A percentile compares a stretch with the other conserved stretches of the same genome.
Conservation (phyloP, 2,888 invertebrate species). For the Aquatica leii region DNA sequence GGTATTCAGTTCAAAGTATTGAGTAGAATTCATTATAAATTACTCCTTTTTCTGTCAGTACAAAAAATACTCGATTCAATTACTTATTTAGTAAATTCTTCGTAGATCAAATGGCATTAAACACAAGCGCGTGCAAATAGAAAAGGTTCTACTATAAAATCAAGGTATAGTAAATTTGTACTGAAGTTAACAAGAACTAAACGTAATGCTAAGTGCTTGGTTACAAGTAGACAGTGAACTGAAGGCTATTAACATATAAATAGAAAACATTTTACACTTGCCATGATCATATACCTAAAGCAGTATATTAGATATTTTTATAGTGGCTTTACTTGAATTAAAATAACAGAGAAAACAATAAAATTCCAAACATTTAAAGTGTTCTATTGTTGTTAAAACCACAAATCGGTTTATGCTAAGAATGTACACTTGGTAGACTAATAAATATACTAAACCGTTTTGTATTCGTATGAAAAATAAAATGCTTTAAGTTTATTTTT, state of each 20-base stretch:
- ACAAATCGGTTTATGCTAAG: constrained; percentile 56
- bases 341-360: constrained; percentile 49
- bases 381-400: constrained; percentile 59
- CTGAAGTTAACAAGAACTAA: constrained; percentile 43
- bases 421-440: constrained; percentile 53
- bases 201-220: constrained; percentile 39
- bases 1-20: too few species aligned
- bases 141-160: constrained; percentile 24
- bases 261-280: constrained; percentile 24
- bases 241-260: constrained; percentile 29
- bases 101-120: not conserved
- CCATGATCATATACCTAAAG: constrained; percentile 5
- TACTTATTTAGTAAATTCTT: constrained; percentile 1
- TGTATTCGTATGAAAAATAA: constrained; percentile 43
- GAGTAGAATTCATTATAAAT: too few species aligned
- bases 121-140: constrained; percentile 16
- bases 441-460: constrained; percentile 54
- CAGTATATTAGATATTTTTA: constrained; percentile 27
- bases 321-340: constrained; percentile 26
- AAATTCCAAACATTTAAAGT: constrained; percentile 59
- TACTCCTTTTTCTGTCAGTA: too few species aligned
- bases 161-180: constrained; percentile 42
- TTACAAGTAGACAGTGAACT: constrained; percentile 24
- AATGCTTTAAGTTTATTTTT: constrained; percentile 27
- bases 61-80: too few species aligned